Conservation (phyloP, 2,888 invertebrate genomes). For the Leptopilina myrica region DNA sequence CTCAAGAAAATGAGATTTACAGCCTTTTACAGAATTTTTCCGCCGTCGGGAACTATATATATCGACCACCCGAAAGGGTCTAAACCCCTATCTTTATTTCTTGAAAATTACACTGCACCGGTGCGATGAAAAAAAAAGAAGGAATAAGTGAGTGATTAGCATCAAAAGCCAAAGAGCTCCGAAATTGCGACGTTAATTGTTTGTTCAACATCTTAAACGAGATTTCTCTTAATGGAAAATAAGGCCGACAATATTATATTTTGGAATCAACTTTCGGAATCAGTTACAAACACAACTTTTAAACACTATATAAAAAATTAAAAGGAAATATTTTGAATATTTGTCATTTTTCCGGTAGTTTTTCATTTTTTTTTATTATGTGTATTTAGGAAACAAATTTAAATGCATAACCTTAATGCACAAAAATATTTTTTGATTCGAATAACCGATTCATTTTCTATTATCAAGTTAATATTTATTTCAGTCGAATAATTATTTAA, state of each 20-base stretch:
- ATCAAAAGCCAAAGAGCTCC: slow-evolving; percentile 14
- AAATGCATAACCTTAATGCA: too few species aligned
- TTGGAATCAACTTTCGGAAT: slow-evolving; percentile 19
- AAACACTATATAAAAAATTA: neutral
- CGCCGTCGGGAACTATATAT: slow-evolving; percentile 13
- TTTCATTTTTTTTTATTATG: too few species aligned
- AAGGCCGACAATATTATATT: neutral
- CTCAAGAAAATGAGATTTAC: slow-evolving; percentile 29
- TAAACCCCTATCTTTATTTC: slow-evolving; percentile 25
- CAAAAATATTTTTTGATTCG: too few species aligned
- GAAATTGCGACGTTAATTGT: slow-evolving; percentile 22
- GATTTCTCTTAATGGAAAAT: slow-evolving; percentile 1
- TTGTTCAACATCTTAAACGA: slow-evolving; percentile 27
- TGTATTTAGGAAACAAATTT: too few species aligned
- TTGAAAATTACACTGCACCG: neutral
- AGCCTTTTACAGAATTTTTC: slow-evolving; percentile 30
- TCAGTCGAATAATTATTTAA: too few species aligned
- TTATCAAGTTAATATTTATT: too few species aligned
- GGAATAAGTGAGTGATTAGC: slow-evolving; percentile 29
- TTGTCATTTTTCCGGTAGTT: too few species aligned
- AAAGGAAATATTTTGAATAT: neutral
- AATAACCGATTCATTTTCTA: too few species aligned
- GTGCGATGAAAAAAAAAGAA: neutral
- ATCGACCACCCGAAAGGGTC: slow-evolving; percentile 7
- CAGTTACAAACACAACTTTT: neutral